Conservation (phyloP, 2,797 vertebrate genomes). For the Moxostoma hubbsi region DNA sequence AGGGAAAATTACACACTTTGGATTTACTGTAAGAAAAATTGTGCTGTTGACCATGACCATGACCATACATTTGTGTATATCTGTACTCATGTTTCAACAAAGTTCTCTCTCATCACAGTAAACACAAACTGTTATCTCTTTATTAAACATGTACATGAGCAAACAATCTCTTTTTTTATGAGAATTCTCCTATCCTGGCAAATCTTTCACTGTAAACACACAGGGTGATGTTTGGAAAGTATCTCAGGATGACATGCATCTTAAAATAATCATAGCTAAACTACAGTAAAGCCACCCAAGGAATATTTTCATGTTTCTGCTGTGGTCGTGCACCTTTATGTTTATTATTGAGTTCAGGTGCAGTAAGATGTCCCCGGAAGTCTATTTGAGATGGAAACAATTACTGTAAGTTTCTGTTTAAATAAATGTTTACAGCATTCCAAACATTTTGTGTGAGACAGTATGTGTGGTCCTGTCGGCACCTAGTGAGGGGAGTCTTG, state of each 20-base stretch:
- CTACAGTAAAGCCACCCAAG: constrained; percentile 57
- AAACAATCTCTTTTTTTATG: neutral
- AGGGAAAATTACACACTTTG: neutral
- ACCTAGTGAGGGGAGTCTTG: constrained; percentile 71
- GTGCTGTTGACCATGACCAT: neutral
- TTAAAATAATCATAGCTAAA: constrained; percentile 25
- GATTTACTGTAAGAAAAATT: neutral
- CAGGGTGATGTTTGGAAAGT: constrained; percentile 24
- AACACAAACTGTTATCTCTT: neutral
- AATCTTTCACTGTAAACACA: constrained; percentile 3
- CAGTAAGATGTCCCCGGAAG: constrained; percentile 63
- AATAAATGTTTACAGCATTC: constrained; percentile 84
- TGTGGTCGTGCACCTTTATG: constrained; percentile 49
- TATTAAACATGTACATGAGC: constrained; percentile 4
- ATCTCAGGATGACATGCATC: constrained; percentile 1
- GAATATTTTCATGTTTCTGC: constrained; percentile 69
- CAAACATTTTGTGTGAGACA: constrained; percentile 77
- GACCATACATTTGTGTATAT: neutral
- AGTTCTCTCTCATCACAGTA: neutral
- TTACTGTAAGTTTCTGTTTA: constrained; percentile 67
- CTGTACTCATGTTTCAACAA: neutral
- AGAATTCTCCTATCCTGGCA: neutral
- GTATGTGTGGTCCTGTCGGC: constrained; percentile 83
- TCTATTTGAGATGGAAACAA: constrained; percentile 57
- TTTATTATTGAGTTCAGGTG: constrained; percentile 67